Percentiles rank a stretch among this genome's conserved stretches.
phyloP scores from a whole-genome alignment of 2,888 invertebrate genomes.

The Trissolcus brochymenae region DNA sequence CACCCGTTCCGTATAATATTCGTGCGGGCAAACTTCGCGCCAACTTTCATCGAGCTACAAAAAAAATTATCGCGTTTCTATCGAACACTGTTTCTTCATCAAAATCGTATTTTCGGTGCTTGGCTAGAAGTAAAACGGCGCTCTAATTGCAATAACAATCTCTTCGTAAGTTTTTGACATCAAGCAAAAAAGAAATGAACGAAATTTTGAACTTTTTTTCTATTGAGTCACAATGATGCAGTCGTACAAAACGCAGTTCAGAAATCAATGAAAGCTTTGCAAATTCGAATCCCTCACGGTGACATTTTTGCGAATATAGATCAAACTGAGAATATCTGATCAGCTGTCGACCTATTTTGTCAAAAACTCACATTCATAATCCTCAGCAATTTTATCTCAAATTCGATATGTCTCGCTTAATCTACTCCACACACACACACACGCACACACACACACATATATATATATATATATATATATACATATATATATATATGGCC shows the following conservation, averaged over 20 bases:
- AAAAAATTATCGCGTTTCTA: constrained; percentile 38
- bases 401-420: constrained; percentile 23
- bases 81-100: constrained; percentile 29
- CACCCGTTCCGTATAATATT: constrained; percentile 43
- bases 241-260: constrained; percentile 18
- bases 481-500: constrained; percentile 5
- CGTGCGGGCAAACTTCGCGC: constrained; percentile 38
- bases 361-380: constrained; percentile 10
- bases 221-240: background rate
- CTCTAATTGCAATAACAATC: constrained; percentile 11
- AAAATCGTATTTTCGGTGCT: constrained; percentile 25
- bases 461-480: too few relatives aligned
- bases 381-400: constrained; percentile 22
- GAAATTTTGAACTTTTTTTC: background rate
- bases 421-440: constrained; percentile 17
- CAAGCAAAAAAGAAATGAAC: background rate
- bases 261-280: constrained; percentile 17
- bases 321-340: constrained; percentile 38
- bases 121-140: background rate
- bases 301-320: constrained; percentile 29
- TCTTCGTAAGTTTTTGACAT: constrained; percentile 7
- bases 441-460: too few relatives aligned
- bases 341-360: constrained; percentile 30
- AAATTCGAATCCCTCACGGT: constrained; percentile 16
- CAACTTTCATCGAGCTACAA: constrained; percentile 31